Conservation (phyloP, 53 echinoderm and acorn worm species). For the Pentamera pediparva region DNA sequence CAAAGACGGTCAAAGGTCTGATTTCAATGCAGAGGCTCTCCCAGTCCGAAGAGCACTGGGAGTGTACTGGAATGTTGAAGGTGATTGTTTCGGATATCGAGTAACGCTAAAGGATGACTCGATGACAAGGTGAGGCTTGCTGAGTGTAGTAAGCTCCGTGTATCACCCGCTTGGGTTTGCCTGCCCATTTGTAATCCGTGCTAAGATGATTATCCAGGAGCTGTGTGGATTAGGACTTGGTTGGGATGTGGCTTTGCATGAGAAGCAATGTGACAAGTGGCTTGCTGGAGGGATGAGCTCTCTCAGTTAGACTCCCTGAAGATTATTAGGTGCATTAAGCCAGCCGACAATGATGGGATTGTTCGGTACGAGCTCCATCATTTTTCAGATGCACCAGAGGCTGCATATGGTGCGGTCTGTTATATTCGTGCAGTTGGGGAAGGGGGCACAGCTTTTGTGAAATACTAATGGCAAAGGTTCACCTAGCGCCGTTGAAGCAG, state of each 20-base stretch:
- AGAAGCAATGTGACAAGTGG: background rate
- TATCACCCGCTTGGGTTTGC: constrained; percentile 47
- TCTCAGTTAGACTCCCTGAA: constrained; percentile 14
- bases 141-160: constrained; percentile 37
- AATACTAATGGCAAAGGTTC: constrained; percentile 41
- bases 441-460: constrained; percentile 10
- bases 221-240: constrained; percentile 4
- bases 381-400: constrained; percentile 40
- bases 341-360: constrained; percentile 6
- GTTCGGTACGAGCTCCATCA: constrained; percentile 17
- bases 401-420: constrained; percentile 29
- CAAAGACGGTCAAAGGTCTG: constrained; percentile 8
- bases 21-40: constrained; percentile 10
- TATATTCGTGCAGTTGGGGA: constrained; percentile 11
- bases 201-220: constrained; percentile 42
- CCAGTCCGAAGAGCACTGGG: constrained; percentile 25
- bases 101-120: constrained; percentile 4
- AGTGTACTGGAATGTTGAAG: constrained; percentile 22
- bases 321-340: constrained; percentile 23
- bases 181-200: constrained; percentile 24
- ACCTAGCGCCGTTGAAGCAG: constrained; percentile 38
- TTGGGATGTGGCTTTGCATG: constrained; percentile 35
- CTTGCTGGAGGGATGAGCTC: constrained; percentile 18
- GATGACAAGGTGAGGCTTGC: constrained; percentile 38
- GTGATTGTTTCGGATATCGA: constrained; percentile 30